A percentile compares a stretch with the other conserved stretches of the same genome.
Evolutionary conservation across 2,888 invertebrate genomes (phyloP).

Genomic region (Therioaphis trifolii): DNA sequence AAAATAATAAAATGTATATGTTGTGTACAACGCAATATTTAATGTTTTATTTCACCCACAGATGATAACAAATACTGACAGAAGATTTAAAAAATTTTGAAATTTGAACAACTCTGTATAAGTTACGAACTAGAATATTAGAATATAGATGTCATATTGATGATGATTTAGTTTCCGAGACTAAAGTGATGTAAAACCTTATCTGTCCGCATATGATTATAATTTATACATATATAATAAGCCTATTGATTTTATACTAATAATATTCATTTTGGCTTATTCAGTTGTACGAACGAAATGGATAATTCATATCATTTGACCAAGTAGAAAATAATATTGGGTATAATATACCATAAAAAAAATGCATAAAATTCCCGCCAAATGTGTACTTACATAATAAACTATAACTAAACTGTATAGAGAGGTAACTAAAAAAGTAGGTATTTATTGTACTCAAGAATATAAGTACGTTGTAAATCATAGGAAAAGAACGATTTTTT

Average conservation of each 20-base stretch:
- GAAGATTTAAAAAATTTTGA: not conserved
- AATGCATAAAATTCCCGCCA: not conserved
- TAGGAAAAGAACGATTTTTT: too few relatives aligned
- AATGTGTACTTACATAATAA: not conserved
- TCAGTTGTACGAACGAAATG: not conserved
- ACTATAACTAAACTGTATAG: too few relatives aligned
- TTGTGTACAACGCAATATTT: too few relatives aligned
- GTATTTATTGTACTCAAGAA: too few relatives aligned
- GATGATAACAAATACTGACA: not conserved
- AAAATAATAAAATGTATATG: too few relatives aligned
- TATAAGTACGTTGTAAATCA: too few relatives aligned
- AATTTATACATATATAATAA: constrained; percentile 8
- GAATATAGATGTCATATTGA: not conserved
- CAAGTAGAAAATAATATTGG: constrained; percentile 5
- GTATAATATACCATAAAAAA: not conserved
- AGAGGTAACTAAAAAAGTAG: too few relatives aligned
- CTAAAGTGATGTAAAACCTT: not conserved
- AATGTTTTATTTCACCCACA: not conserved
- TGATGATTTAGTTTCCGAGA: not conserved
- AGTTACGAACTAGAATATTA: not conserved
- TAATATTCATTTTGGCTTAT: not conserved
- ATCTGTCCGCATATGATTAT: constrained; percentile 26
- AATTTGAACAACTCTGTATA: constrained; percentile 42
- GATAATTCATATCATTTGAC: constrained; percentile 40
- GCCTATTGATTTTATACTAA: not conserved